phyloP scores from a whole-genome alignment of 92 coral and sea anemone genomes.

The Isaurus tuberculatus region DNA sequence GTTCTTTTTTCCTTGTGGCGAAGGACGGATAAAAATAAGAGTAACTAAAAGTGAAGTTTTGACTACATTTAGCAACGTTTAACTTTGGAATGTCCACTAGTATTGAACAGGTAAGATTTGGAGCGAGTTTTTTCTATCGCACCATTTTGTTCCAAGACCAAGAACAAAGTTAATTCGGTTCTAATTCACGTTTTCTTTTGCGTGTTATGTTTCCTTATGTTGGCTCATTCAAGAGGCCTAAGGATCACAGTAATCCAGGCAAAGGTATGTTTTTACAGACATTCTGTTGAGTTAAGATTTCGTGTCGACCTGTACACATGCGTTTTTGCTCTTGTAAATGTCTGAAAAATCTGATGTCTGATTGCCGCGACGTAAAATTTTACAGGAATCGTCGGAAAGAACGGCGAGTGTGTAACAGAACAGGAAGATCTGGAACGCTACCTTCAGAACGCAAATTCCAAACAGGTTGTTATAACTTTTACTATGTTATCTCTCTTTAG shows the following conservation, averaged over 20 bases:
- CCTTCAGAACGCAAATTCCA: slow-evolving; percentile 76
- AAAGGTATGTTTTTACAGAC: slow-evolving; percentile 73
- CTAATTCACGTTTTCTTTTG: slow-evolving; percentile 57
- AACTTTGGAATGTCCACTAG: slow-evolving; percentile 86
- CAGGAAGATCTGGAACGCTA: slow-evolving; percentile 89
- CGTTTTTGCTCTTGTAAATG: background rate
- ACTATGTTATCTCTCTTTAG: slow-evolving; percentile 24
- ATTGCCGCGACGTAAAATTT: slow-evolving; percentile 28
- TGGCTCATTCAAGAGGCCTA: slow-evolving; percentile 80
- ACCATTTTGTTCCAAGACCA: slow-evolving; percentile 33
- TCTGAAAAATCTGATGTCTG: slow-evolving; percentile 12
- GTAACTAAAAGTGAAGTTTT: slow-evolving; percentile 45
- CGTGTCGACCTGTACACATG: background rate
- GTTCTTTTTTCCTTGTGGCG: slow-evolving; percentile 74
- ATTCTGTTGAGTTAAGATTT: slow-evolving; percentile 9
- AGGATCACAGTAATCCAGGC: slow-evolving; percentile 82
- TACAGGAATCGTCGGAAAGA: slow-evolving; percentile 85
- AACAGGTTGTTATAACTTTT: slow-evolving; percentile 80
- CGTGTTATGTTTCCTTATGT: slow-evolving; percentile 58
- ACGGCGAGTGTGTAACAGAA: slow-evolving; percentile 83
- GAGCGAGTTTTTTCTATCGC: background rate
- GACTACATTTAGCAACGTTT: slow-evolving; percentile 34
- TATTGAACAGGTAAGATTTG: slow-evolving; percentile 84
- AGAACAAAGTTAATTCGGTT: slow-evolving; percentile 45
- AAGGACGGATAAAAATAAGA: slow-evolving; percentile 46